Percentiles rank a stretch among this genome's conserved stretches.
phyloP scores from a whole-genome alignment of 2,888 invertebrate species.

The Ennomos erosarius region DNA sequence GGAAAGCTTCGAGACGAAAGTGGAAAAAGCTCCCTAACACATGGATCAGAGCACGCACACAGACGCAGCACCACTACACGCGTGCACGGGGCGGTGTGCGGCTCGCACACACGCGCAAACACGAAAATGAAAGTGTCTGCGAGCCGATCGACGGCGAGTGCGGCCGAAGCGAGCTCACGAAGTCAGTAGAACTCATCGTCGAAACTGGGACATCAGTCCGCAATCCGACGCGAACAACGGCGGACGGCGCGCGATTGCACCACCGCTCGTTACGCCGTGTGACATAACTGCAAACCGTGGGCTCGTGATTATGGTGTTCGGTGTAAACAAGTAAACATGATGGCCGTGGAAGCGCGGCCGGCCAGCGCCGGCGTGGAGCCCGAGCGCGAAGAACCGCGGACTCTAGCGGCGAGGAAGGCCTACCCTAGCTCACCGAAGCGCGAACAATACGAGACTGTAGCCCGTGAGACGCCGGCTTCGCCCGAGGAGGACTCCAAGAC shows the following conservation, averaged over 20 bases:
- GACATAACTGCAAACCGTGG: slow-evolving; percentile 77
- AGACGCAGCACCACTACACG: slow-evolving; percentile 40
- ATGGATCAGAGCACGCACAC: slow-evolving; percentile 18
- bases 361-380: slow-evolving; percentile 73
- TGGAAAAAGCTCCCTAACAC: slow-evolving; percentile 71
- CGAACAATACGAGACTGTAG: slow-evolving; percentile 32
- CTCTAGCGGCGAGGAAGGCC: slow-evolving; percentile 81
- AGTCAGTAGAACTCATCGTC: slow-evolving; percentile 84
- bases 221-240: slow-evolving; percentile 79
- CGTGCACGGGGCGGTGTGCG: slow-evolving; percentile 43
- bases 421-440: slow-evolving; percentile 70
- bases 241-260: slow-evolving; percentile 69
- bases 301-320: slow-evolving; percentile 76
- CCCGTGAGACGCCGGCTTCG: slow-evolving; percentile 15
- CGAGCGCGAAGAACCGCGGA: slow-evolving; percentile 77
- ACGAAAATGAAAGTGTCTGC: slow-evolving; percentile 83
- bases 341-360: slow-evolving; percentile 81
- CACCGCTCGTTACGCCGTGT: slow-evolving; percentile 72
- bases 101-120: slow-evolving; percentile 61
- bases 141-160: slow-evolving; percentile 73
- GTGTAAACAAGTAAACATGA: slow-evolving; percentile 77
- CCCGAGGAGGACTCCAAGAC: slow-evolving; percentile 16
- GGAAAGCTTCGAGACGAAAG: slow-evolving; percentile 81
- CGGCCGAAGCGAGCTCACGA: slow-evolving; percentile 83
- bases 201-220: slow-evolving; percentile 89